Evolutionary conservation across 2,797 vertebrate genomes (phyloP).

Genomic region (Hapalemur alaotrensis): DNA sequence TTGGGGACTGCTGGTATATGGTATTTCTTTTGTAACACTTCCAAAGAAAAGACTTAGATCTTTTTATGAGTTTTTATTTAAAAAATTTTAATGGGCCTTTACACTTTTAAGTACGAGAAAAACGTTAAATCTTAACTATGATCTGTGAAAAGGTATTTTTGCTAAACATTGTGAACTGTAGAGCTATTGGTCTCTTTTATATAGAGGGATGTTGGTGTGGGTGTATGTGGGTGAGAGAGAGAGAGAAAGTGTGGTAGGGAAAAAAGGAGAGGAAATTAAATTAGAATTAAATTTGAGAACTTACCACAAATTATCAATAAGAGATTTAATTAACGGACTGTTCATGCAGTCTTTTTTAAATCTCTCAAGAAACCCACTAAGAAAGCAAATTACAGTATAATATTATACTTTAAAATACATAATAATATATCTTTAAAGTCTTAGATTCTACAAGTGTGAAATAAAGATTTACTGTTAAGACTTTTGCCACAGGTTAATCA

Average conservation of each 20-base stretch:
- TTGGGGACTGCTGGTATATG: neutral
- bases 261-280: neutral
- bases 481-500: neutral
- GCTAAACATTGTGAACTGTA: slow-evolving; percentile 1
- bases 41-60: slow-evolving; percentile 4
- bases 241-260: neutral
- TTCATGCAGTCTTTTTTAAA: neutral
- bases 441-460: neutral
- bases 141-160: slow-evolving; percentile 22
- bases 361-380: neutral
- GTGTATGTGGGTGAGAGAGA: neutral
- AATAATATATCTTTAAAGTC: neutral
- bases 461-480: neutral
- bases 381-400: slow-evolving; percentile 5
- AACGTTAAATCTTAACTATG: slow-evolving; percentile 47
- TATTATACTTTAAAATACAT: neutral
- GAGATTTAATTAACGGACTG: slow-evolving; percentile 9
- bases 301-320: neutral
- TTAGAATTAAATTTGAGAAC: slow-evolving; percentile 31
- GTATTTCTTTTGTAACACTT: slow-evolving; percentile 39
- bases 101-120: slow-evolving; percentile 23
- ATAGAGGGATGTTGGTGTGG: neutral
- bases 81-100: neutral
- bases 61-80: neutral
- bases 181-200: neutral